Conservation (phyloP, 1,140 invertebrate species). For the Heliothis subflexa region DNA sequence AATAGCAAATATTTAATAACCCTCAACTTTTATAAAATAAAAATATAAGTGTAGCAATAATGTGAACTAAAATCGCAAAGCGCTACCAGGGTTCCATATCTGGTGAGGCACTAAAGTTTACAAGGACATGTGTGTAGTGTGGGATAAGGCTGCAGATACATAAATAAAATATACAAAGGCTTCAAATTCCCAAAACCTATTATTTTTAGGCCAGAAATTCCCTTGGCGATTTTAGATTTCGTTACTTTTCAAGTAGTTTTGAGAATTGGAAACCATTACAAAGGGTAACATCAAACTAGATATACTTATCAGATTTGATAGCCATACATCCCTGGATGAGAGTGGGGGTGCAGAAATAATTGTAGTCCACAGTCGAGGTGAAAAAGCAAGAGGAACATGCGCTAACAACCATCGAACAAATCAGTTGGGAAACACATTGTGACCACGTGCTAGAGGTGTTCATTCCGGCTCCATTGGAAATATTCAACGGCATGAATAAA, state of each 20-base stretch:
- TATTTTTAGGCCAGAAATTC: background rate
- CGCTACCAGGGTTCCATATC: constrained; percentile 32
- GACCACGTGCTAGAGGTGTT: constrained; percentile 18
- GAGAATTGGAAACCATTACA: constrained; percentile 23
- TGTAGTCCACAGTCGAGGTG: constrained; percentile 50
- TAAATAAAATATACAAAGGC: constrained; percentile 16
- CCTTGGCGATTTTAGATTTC: background rate
- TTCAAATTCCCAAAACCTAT: constrained; percentile 20
- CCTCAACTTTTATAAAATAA: constrained; percentile 12
- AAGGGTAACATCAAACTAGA: constrained; percentile 34
- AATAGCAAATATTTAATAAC: constrained; percentile 17
- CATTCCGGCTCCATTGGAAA: constrained; percentile 39
- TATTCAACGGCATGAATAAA: background rate
- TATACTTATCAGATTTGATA: constrained; percentile 26
- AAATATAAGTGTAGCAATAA: constrained; percentile 11
- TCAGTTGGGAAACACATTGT: constrained; percentile 40
- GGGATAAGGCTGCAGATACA: constrained; percentile 9
- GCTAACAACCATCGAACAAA: constrained; percentile 79
- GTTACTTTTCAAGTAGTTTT: background rate
- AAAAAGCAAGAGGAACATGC: constrained; percentile 81
- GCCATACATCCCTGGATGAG: constrained; percentile 40
- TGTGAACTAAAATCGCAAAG: constrained; percentile 30
- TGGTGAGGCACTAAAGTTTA: constrained; percentile 37
- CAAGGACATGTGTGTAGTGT: constrained; percentile 28
- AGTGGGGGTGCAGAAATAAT: constrained; percentile 50